Conservation (phyloP, 2,797 vertebrate genomes). For the Ceryle rudis region DNA sequence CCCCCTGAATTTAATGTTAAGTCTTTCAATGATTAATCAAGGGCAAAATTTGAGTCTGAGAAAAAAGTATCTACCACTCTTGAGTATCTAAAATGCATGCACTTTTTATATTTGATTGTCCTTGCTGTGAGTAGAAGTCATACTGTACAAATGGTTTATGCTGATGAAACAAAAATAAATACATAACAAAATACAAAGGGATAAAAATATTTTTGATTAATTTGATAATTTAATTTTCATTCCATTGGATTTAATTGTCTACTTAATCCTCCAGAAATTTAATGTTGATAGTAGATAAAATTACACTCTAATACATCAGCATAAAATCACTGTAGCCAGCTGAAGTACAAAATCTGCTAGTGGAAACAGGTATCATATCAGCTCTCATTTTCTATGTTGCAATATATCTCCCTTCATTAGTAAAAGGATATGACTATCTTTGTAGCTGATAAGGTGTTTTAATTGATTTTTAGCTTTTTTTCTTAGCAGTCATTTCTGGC, state of each 20-base stretch:
- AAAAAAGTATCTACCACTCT: not conserved
- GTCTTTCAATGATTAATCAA: not conserved
- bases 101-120: not conserved
- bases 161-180: not conserved
- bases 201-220: not conserved
- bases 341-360: constrained; percentile 15
- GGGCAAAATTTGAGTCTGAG: not conserved
- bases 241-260: not conserved
- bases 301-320: not conserved
- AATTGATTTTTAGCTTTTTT: constrained; percentile 40
- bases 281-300: not conserved
- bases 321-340: not conserved
- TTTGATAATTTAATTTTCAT: not conserved
- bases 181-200: not conserved
- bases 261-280: not conserved
- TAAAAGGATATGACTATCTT: not conserved
- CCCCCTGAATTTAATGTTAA: not conserved
- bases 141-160: not conserved
- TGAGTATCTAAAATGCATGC: not conserved
- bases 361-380: not conserved
- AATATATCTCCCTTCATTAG: constrained; percentile 2
- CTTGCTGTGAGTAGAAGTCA: not conserved
- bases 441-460: not conserved
- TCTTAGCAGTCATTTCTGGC: constrained; percentile 2
- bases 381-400: not conserved